These are phyloP conservation scores for Stichopus horrens DNA, from an alignment of 53 echinoderm and acorn worm genomes.

Conservation along the genomic window DNA sequence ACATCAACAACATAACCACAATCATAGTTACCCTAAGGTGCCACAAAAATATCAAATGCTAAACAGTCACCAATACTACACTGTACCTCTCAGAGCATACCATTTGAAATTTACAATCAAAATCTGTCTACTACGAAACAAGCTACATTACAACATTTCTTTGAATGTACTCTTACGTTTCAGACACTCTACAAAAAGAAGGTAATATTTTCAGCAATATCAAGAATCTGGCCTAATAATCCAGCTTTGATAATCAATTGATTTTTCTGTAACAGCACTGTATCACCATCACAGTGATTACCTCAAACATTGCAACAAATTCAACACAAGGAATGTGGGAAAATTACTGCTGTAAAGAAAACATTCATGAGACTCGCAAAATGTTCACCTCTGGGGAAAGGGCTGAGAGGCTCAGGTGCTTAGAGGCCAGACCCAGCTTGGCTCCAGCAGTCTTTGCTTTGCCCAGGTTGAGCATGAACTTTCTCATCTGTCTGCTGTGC, in stretches of 20 bases:
- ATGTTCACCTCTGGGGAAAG: conserved; percentile 78
- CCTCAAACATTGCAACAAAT: too few relatives aligned
- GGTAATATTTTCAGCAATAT: too few relatives aligned
- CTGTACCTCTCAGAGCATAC: neutral
- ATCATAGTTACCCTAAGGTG: neutral
- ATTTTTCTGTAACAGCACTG: too few relatives aligned
- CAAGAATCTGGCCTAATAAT: too few relatives aligned
- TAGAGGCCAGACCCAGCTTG: conserved; percentile 77
- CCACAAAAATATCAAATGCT: neutral
- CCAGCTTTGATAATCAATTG: too few relatives aligned
- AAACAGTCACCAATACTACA: neutral
- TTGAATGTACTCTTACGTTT: neutral
- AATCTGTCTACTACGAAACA: too few relatives aligned
- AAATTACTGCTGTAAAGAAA: neutral
- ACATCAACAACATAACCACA: neutral
- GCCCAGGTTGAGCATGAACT: conserved; percentile 80
- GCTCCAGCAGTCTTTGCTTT: conserved; percentile 82
- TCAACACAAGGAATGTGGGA: too few relatives aligned
- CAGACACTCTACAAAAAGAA: too few relatives aligned
- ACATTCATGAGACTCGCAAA: neutral
- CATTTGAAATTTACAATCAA: neutral
- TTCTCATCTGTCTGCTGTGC: conserved; percentile 92
- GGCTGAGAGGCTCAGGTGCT: conserved; percentile 73
- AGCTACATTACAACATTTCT: too few relatives aligned
- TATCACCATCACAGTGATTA: too few relatives aligned